Evolutionary conservation across 2,888 invertebrate species (phyloP), one percentile per base, ranked within the genome.

Genomic region (Horisme vitalbata): DNA sequence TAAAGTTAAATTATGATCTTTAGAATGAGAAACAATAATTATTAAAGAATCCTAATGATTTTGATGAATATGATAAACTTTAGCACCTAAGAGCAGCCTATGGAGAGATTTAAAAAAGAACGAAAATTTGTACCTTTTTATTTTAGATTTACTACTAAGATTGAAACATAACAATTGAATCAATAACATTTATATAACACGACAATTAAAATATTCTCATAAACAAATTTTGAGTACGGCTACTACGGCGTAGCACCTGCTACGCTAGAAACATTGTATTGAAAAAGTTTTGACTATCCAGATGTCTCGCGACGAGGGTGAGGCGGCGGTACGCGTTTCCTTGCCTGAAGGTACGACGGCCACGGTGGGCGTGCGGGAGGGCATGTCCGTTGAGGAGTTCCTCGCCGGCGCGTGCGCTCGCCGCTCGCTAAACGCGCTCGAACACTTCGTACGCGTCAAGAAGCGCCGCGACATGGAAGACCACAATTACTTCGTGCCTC

Each of bases 351-450:
- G 93, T 57, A 93, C 92, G 52, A 93, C 92, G 57, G 96, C 96
- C 37, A 95, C 95, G 44, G 96, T 97, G 58, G 95, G 94, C 72
- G 93, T 97, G 61, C 93, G 96, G 66, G 97, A 97, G 57, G 95
- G 95, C 53, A 98, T 98, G 96, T 95, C 97, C 21, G 97, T 98
- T 33, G 97, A 98, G 79, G 98, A 99, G 86, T 96, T 99, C 83
- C 91, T 99, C 57, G 97, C 96, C 30, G 95, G 94, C 63, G 97
- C 97, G 35, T 98, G 98, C 88, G 95, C 94, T 58, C 93, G 97
- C 61, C 96, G 97, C 78, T 96, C 95, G 65, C 93, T 99, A 61
- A 97, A 96, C 84, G 95, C 98, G 23, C 95, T 96, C 85, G 98
- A 99, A 81, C 98, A 98, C 87, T 99, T 98, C 86, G 96, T 99